These are phyloP conservation scores for Apodemia mormo DNA, from an alignment of 2,888 invertebrate species.

Conservation along the genomic window DNA sequence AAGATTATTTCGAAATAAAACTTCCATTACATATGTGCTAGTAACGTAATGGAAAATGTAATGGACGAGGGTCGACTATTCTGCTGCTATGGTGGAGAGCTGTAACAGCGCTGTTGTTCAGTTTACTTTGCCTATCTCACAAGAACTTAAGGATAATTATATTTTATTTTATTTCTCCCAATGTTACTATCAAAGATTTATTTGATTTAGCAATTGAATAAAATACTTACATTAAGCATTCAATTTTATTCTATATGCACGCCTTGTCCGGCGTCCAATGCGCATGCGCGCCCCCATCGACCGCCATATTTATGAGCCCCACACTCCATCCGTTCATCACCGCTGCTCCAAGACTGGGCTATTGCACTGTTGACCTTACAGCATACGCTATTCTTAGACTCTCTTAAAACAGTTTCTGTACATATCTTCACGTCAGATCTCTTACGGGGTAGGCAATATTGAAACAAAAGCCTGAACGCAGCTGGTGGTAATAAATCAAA, in stretches of 20 bases:
- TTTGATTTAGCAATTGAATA: not conserved
- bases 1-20: too few relatives aligned
- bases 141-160: too few relatives aligned
- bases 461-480: too few relatives aligned
- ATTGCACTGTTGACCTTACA: constrained; percentile 15
- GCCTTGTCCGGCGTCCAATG: constrained; percentile 8
- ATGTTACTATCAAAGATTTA: not conserved
- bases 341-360: constrained; percentile 3
- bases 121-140: too few relatives aligned
- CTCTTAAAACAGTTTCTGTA: not conserved
- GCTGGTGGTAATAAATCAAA: too few relatives aligned
- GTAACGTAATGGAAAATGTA: too few relatives aligned
- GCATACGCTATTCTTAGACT: not conserved
- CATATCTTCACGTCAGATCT: too few relatives aligned
- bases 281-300: constrained; percentile 55
- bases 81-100: too few relatives aligned
- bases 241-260: not conserved
- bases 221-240: not conserved
- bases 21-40: too few relatives aligned
- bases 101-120: too few relatives aligned
- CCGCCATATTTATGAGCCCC: constrained; percentile 44
- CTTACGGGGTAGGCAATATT: too few relatives aligned
- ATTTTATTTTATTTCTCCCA: not conserved
- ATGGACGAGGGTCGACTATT: too few relatives aligned
- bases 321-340: constrained; percentile 17